Base-by-base conservation (phyloP, 2,888 invertebrate genomes). In the Scaptomyza reducta region DNA sequence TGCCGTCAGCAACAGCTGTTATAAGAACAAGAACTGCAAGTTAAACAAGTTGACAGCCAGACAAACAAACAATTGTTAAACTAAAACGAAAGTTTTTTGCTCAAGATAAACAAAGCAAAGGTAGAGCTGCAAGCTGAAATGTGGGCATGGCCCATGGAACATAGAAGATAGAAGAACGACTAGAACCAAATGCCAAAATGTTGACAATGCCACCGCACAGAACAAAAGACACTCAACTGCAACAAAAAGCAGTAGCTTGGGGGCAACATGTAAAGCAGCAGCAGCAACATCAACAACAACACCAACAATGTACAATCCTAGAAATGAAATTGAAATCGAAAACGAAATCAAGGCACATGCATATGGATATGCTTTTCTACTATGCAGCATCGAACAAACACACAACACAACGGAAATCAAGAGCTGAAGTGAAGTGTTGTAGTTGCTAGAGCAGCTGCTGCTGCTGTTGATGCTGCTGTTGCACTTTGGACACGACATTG, bases 251-350 rank as follows among this genome's bases (percentile, higher is more conserved):
- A 60, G 47, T 42, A 49, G 60, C 70, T 50, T 41, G 10, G 14
- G 67, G 78, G 66, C 61, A 78, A 54, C 66, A 69, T 69, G 74
- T 64, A 74, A 74, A 73, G 4, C 53, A 22, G 25, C 40, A 6
- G 16, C 64, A 49, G n/a, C 41, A 54, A 2, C 47, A 46, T 9
- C 45, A 33, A 9, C 41, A 31, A 9, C 67, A 50, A 14, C 49
- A 58, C 9, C 41, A 57, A 54, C 57, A 56, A 60, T 42, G 27
- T 46, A 42, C 53, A 80, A 68, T 73, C 64, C 70, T 63, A 81
- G 68, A 81, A 77, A 85, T 84, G 86, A 87, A 87, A 89, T 84
- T 73, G 86, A 84, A 83, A 88, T 88, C 77, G 87, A 89, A 89
- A 89, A 77, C 65, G 83, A 85, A 88, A 79, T 86, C 87, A 79